Base-by-base conservation (phyloP, 2,113 vertebrate genomes). In the Microcebus jonahi region DNA sequence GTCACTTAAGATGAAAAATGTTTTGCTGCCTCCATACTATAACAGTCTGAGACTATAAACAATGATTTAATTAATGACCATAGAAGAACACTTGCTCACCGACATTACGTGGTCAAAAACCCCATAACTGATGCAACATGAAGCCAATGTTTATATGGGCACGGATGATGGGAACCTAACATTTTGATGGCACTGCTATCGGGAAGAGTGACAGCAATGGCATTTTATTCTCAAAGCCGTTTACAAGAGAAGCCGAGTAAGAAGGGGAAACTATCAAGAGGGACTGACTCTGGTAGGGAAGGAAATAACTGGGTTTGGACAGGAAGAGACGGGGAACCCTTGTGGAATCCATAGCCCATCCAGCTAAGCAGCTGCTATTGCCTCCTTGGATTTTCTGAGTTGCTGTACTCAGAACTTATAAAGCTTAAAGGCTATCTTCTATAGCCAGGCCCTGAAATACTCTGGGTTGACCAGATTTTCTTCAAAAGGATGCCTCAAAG, bases 401-500 rank as follows among this genome's bases (percentile, higher is more conserved):
- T 39, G 95, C 94, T 97, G 21, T 88, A 76, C 96, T 98, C 98
- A 98, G 96, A 98, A 97, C 97, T 98, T 97, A 90, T 88, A 96
- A 98, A 98, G 96, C 94, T 85, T 96, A 88, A 96, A 94, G 93
- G 84, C 93, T 97, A 29, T 39, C 94, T 96, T 97, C 83, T 94
- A 91, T 75, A 89, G 91, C 93, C 80, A 92, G 85, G 83, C 61
- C 63, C 77, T 91, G 86, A 97, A 98, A 98, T 97, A 98, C 87
- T 97, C 96, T 96, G 97, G 96, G 97, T 97, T 98, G 97, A 98
- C 97, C 98, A 98, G 98, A 98, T 97, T 97, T 85, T 97, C 98
- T 98, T 98, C 97, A 98, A 98, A 99, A 98, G 96, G 97, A 98
- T 98, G 96, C 98, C 98, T 99, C 98, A 98, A 98, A 98, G 98